Evolutionary conservation across 1,140 invertebrate genomes (phyloP), one percentile per base, ranked within the genome.

Genomic region (Vollenhovia emeryi): DNA sequence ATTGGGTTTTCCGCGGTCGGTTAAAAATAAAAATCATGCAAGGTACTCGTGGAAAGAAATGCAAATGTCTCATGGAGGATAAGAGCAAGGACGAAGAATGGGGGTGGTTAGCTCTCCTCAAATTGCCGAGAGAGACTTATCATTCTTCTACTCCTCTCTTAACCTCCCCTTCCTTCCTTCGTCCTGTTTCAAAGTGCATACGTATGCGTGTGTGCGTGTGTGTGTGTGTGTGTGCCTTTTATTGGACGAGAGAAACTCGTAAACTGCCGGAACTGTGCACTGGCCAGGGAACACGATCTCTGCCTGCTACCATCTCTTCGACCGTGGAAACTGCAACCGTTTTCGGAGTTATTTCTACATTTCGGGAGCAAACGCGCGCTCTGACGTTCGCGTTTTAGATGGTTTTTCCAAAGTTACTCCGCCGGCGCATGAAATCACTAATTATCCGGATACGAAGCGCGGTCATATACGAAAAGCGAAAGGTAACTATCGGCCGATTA

Each of bases 201-300:
- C 9, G 43, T 76, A 59, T 40, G 45, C 45, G 9, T 21, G 36
- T 60, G 36, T 55, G 33, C 24, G n/a, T n/a, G 64, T 59, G 40
- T 7, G 43, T 76, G 68, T 40, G 45, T 52, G 9, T 21, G 36
- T 60, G 36, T 55, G 33, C 24, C 74, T 80, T 80, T 73, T 64
- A 66, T 79, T 60, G 73, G 33, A 60, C 79, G 33, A 40, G 78
- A 87, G 86, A 90, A 87, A 89, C 82, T 90, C 88, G 88, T 90
- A 90, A 89, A 90, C 89, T 87, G 84, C 75, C 80, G 88, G 82
- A 89, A 79, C 75, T 78, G 89, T 89, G 86, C 78, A 82, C 88
- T 75, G 85, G 59, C 73, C 85, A 89, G 88, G 68, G 71, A 85
- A 89, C 87, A 73, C 75, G 21, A 83, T 66, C 78, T 82, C 78